These are phyloP conservation scores for Olivierus martensii DNA, from an alignment of 1,140 invertebrate genomes.

Conservation along the genomic window DNA sequence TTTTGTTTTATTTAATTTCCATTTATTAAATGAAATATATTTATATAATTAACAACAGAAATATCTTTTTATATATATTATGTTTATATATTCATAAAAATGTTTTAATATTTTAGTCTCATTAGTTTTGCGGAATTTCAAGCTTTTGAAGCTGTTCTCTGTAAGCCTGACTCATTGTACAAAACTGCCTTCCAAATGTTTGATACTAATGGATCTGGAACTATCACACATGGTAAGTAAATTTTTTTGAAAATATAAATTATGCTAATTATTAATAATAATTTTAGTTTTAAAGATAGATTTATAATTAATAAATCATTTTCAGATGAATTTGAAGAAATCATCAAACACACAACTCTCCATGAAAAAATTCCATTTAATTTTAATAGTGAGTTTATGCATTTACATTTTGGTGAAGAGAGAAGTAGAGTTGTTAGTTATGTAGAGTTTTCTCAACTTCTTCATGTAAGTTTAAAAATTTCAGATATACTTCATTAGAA, in stretches of 20 bases:
- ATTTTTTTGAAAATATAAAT: not conserved
- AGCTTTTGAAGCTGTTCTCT: slow-evolving; percentile 91
- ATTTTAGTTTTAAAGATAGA: no score
- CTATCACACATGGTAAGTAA: slow-evolving; percentile 52
- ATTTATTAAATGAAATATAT: not conserved
- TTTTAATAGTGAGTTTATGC: slow-evolving; percentile 88
- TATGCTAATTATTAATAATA: no score
- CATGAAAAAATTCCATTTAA: slow-evolving; percentile 88
- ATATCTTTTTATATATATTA: not conserved
- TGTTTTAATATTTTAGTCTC: slow-evolving; percentile 35
- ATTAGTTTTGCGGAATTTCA: slow-evolving; percentile 97
- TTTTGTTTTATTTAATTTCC: not conserved
- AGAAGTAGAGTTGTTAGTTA: slow-evolving; percentile 83
- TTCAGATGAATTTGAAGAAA: slow-evolving; percentile 83
- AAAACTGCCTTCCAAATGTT: slow-evolving; percentile 97
- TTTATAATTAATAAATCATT: not conserved
- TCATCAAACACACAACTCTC: slow-evolving; percentile 86
- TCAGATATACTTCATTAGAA: no score
- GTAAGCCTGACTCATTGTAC: slow-evolving; percentile 92
- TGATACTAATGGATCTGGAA: slow-evolving; percentile 94
- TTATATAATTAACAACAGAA: not conserved
- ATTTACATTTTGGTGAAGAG: slow-evolving; percentile 93
- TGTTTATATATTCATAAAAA: not conserved
- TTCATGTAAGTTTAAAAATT: slow-evolving; percentile 51
- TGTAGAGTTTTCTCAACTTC: slow-evolving; percentile 92